Evolutionary conservation across 2,797 vertebrate species (phyloP).

Genomic region (Macroramphosus scolopax): DNA sequence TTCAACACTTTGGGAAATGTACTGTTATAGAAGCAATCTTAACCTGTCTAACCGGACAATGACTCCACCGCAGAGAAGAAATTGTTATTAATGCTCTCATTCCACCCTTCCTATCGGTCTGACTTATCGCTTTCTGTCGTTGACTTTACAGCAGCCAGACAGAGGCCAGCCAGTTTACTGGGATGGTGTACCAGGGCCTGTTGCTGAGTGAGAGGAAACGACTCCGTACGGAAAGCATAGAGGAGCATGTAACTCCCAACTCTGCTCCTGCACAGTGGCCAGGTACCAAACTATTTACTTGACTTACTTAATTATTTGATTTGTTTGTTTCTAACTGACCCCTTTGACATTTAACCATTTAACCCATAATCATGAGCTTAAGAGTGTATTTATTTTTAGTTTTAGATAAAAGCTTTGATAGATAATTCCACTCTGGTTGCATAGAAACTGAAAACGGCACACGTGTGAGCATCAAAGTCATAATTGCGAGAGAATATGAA

Average conservation of each 20-base stretch:
- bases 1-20: too few relatives aligned
- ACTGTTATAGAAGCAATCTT: too few relatives aligned
- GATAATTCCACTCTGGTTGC: conserved; percentile 5
- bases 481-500: conserved; percentile 28
- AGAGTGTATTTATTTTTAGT: too few relatives aligned
- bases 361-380: too few relatives aligned
- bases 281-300: conserved; percentile 73
- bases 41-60: too few relatives aligned
- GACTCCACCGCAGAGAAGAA: too few relatives aligned
- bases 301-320: too few relatives aligned
- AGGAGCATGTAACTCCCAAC: conserved; percentile 93
- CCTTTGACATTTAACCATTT: too few relatives aligned
- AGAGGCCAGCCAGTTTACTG: conserved; percentile 93
- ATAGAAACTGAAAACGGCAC: conserved; percentile 5
- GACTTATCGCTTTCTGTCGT: conserved; percentile 19
- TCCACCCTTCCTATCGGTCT: too few relatives aligned
- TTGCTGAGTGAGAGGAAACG: conserved; percentile 92
- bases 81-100: too few relatives aligned
- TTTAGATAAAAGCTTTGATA: too few relatives aligned
- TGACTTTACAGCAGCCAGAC: conserved; percentile 82
- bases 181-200: conserved; percentile 97
- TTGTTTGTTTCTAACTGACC: not conserved
- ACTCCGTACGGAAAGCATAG: conserved; percentile 95
- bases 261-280: conserved; percentile 95
- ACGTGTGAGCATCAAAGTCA: conserved; percentile 30